phyloP scores from a whole-genome alignment of 2,113 vertebrate genomes.

The Engraulis encrasicolus region DNA sequence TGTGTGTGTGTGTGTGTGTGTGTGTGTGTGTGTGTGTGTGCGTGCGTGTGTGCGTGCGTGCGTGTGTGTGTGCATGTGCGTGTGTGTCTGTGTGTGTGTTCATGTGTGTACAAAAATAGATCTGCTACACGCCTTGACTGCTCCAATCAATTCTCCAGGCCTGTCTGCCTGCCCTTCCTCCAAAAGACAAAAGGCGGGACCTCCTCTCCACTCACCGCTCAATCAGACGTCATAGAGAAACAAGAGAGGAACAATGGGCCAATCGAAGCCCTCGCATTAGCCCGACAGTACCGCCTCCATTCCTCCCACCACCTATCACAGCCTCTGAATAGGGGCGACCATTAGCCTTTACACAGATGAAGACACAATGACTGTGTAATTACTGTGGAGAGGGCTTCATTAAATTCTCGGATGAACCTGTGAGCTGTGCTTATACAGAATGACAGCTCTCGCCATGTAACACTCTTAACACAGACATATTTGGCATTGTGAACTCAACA shows the following conservation, averaged over 20 bases:
- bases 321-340: slow-evolving; percentile 28
- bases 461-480: no score
- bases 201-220: neutral
- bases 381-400: slow-evolving; percentile 44
- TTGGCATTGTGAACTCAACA: no score
- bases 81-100: neutral
- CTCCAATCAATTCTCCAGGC: neutral
- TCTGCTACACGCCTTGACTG: neutral
- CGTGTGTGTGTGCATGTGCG: neutral
- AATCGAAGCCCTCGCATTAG: neutral
- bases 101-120: neutral
- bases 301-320: slow-evolving; percentile 16
- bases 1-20: neutral
- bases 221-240: neutral
- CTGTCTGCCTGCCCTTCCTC: neutral
- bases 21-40: neutral
- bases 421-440: neutral
- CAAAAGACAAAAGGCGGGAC: neutral
- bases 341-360: slow-evolving; percentile 57
- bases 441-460: neutral
- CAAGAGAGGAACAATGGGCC: neutral
- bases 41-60: neutral
- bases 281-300: slow-evolving; percentile 16
- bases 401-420: slow-evolving; percentile 7
- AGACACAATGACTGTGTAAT: slow-evolving; percentile 49